These are phyloP conservation scores for Harlomillsia oculata DNA, from an alignment of 1,140 invertebrate species.

Conservation along the genomic window DNA sequence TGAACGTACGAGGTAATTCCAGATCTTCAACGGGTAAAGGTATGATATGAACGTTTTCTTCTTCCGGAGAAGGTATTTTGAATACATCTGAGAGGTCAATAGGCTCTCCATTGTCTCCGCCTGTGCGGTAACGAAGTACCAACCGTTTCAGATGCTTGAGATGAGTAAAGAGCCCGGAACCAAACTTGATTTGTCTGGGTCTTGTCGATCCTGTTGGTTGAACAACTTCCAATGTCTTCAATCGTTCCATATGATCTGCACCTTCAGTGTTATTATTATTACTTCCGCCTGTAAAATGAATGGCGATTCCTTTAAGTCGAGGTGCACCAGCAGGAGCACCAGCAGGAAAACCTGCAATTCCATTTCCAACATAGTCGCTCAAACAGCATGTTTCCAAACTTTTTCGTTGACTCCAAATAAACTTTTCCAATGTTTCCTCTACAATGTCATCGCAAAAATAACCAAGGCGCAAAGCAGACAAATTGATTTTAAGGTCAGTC, in stretches of 20 bases:
- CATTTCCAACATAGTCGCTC: background rate
- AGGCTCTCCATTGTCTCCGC: no score
- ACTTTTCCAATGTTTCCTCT: background rate
- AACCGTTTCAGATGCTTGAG: background rate
- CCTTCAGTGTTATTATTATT: no score
- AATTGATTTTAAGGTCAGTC: background rate
- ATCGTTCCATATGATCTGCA: constrained; percentile 5
- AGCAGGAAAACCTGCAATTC: background rate
- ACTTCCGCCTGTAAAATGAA: no score
- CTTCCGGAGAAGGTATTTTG: background rate
- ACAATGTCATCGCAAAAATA: constrained; percentile 5
- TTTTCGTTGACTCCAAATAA: background rate
- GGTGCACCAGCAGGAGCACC: no score
- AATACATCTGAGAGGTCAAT: constrained; percentile 3
- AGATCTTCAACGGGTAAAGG: background rate
- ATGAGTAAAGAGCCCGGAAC: background rate
- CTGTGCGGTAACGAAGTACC: background rate
- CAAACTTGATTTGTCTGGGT: constrained; percentile 3
- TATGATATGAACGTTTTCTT: background rate
- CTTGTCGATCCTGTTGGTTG: background rate
- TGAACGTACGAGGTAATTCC: no score
- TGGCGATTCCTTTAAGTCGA: no score
- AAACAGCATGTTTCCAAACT: background rate
- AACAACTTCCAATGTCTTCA: background rate
- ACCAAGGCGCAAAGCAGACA: background rate